A percentile compares a stretch with the other conserved stretches of the same genome.
These are phyloP conservation scores for Drosophila rufa DNA, from an alignment of 1,140 invertebrate species.

Conservation along the genomic window DNA sequence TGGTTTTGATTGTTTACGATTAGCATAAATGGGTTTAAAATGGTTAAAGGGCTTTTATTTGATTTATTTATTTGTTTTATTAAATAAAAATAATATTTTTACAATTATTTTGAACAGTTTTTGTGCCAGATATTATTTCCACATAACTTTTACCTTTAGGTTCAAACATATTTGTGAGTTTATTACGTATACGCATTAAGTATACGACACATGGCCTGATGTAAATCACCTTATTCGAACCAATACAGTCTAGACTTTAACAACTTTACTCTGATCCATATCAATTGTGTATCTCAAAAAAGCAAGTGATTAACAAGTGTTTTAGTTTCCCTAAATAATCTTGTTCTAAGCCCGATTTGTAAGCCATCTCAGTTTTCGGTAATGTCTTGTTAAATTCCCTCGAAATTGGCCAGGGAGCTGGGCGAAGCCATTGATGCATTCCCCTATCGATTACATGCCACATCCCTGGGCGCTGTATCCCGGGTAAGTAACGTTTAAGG, in stretches of 20 bases:
- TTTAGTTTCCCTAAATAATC: background rate
- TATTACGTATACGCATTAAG: slow-evolving; percentile 6
- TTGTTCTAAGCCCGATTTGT: background rate
- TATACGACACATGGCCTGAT: background rate
- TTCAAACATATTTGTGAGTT: background rate
- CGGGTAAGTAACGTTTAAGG: slow-evolving; percentile 50
- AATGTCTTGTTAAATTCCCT: slow-evolving; percentile 18
- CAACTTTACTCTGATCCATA: background rate
- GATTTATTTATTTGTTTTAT: too few species aligned
- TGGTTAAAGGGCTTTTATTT: too few species aligned
- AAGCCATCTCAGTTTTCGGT: slow-evolving; percentile 4
- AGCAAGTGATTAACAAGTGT: background rate
- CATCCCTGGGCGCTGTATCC: slow-evolving; percentile 33
- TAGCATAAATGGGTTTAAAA: slow-evolving; percentile 12
- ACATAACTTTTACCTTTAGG: background rate
- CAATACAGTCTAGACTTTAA: too few species aligned
- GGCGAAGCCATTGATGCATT: slow-evolving; percentile 9
- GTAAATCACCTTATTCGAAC: too few species aligned
- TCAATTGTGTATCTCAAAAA: background rate
- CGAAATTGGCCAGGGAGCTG: slow-evolving; percentile 10
- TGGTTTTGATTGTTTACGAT: too few species aligned
- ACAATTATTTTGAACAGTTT: background rate
- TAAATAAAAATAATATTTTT: background rate
- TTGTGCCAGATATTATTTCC: background rate
- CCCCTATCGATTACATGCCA: slow-evolving; percentile 40